These are phyloP conservation scores for Dicyrtomina minuta DNA, from an alignment of 2,888 invertebrate genomes.

Conservation along the genomic window DNA sequence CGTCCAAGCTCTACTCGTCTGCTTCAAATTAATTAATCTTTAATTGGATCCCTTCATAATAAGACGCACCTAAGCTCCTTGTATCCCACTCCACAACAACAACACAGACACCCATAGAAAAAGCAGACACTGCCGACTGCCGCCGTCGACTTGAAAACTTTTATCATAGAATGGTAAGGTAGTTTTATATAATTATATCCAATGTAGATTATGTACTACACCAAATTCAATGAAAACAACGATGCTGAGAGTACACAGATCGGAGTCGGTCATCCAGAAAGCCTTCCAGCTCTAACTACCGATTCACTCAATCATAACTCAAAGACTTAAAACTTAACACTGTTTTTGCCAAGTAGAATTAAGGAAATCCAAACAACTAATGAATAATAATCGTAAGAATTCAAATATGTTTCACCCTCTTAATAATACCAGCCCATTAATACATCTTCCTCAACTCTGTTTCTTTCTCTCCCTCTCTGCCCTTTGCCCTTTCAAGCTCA, in stretches of 20 bases:
- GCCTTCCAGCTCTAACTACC: too few species aligned
- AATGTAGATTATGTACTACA: too few species aligned
- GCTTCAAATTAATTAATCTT: constrained; percentile 39
- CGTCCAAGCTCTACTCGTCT: too few species aligned
- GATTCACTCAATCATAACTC: too few species aligned
- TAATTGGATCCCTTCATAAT: constrained; percentile 40
- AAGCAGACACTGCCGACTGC: too few species aligned
- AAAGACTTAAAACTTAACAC: too few species aligned
- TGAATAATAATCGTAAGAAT: constrained; percentile 18
- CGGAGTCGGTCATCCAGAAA: neutral
- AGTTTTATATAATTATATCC: too few species aligned
- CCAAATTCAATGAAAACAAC: neutral
- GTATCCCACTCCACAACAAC: constrained; percentile 22
- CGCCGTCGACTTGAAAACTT: constrained; percentile 9
- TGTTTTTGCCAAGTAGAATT: too few species aligned
- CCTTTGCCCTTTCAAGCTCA: neutral
- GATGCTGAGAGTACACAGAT: neutral
- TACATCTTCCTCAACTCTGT: too few species aligned
- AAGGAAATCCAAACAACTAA: neutral
- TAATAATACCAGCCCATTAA: too few species aligned
- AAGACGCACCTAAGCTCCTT: constrained; percentile 29
- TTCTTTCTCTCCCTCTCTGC: neutral
- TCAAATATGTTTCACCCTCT: constrained; percentile 3
- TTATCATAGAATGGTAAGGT: too few species aligned
- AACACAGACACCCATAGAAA: constrained; percentile 12